phyloP scores from a whole-genome alignment of 2,113 vertebrate species.

The Hemiscyllium ocellatum region DNA sequence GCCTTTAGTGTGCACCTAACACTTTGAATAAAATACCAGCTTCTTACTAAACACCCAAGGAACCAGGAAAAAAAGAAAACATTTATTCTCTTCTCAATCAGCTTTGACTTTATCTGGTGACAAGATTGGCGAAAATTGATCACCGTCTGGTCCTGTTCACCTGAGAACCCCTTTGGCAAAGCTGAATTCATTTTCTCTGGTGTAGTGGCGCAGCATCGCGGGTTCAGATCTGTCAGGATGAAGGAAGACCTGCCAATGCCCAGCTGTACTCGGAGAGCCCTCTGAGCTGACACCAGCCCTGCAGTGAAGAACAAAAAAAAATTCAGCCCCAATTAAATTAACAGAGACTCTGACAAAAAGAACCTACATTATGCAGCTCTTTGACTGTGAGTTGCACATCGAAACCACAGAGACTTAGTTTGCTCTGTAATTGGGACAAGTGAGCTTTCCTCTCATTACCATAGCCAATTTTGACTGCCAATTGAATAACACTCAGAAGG shows the following conservation, averaged over 20 bases:
- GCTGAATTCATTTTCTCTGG: neutral
- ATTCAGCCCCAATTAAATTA: constrained; percentile 19
- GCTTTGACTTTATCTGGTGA: neutral
- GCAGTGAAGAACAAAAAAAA: neutral
- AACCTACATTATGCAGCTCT: neutral
- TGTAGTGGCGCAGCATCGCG: neutral
- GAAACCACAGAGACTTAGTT: neutral
- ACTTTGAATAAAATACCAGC: neutral
- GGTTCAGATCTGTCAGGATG: neutral
- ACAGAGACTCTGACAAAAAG: constrained; percentile 10
- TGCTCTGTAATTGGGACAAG: constrained; percentile 6
- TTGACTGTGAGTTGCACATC: neutral
- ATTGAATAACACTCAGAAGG: neutral
- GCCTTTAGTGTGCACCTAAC: neutral
- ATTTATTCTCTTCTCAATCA: neutral
- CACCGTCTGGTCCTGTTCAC: neutral
- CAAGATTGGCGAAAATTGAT: neutral
- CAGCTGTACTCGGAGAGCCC: neutral
- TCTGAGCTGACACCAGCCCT: neutral
- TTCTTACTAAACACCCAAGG: neutral
- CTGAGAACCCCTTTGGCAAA: neutral
- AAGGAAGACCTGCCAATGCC: neutral
- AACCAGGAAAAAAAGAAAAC: too few relatives aligned
- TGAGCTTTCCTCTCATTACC: neutral
- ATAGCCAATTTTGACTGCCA: neutral